phyloP scores from a whole-genome alignment of 1,140 invertebrate species.

The Drosophila sturtevanti region DNA sequence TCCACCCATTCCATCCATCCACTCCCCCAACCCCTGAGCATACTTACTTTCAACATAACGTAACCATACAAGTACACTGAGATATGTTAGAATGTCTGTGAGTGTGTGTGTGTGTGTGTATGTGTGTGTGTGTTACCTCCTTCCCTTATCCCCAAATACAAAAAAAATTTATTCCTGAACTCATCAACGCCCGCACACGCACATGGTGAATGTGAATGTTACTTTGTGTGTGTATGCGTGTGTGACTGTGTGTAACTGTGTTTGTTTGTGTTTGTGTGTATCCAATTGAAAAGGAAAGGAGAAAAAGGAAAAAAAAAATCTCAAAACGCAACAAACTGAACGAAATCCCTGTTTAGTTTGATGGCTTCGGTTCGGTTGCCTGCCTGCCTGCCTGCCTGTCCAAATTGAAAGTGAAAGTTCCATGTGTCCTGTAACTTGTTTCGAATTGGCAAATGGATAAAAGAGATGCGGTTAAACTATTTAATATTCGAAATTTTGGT shows the following conservation, averaged over 20 bases:
- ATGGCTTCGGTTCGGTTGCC: slow-evolving; percentile 40
- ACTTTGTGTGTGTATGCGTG: slow-evolving; percentile 7
- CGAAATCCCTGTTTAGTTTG: slow-evolving; percentile 70
- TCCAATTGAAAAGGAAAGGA: slow-evolving; percentile 63
- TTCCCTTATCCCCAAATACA: slow-evolving; percentile 19
- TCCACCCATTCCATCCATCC: neutral
- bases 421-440: neutral
- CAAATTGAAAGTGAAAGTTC: slow-evolving; percentile 49
- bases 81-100: slow-evolving; percentile 16
- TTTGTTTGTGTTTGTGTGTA: slow-evolving; percentile 43
- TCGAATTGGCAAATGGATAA: slow-evolving; percentile 4
- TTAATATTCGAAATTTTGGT: too few species aligned
- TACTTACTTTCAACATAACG: slow-evolving; percentile 22
- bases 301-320: slow-evolving; percentile 35
- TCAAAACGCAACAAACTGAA: slow-evolving; percentile 72
- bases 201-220: slow-evolving; percentile 1
- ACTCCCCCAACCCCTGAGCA: slow-evolving; percentile 8
- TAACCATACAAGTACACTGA: slow-evolving; percentile 60
- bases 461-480: too few species aligned
- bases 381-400: slow-evolving; percentile 38
- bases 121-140: slow-evolving; percentile 12
- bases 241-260: slow-evolving; percentile 6
- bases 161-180: slow-evolving; percentile 43
- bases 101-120: neutral
- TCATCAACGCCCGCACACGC: slow-evolving; percentile 49